Base-by-base conservation (phyloP, 2,888 invertebrate genomes). In the Choreutis nemorana region DNA sequence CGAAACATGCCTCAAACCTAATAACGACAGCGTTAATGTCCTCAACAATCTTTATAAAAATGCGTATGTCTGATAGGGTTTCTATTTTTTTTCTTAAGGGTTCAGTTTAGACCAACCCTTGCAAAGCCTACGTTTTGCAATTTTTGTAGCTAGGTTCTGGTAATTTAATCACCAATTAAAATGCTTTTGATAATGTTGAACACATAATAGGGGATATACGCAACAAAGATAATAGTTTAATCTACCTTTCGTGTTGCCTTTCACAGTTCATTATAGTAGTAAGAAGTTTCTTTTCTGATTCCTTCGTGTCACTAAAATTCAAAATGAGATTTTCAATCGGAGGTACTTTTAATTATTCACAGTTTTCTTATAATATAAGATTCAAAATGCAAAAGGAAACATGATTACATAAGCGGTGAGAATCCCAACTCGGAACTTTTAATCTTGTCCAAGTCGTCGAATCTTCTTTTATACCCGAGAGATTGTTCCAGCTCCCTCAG, bases 1-100 rank as follows among this genome's bases (percentile, higher is more conserved):
- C 64, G 42, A 78, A 78, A 34, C 77, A 78, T 0, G 64, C 48
- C 40, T 78, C 77, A 38, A 61, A 78, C 33, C 77, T 68, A n/a
- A n/a, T n/a, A 21, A 21, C 21, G 9, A n/a, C 3, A 21, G 9
- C 4, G 8, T n/a, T 6, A n/a, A 9, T 9, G 21, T n/a, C 21
- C 9, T 21, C 9, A 21, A 21, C 9, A 21, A 8, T 21, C n/a
- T 20, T 9, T n/a, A 20, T n/a, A n/a, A 5, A 20, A 20, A 20
- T 20, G 21, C 21, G 9, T 6, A 5, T n/a, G n/a, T n/a, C n/a
- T n/a, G n/a, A n/a, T n/a, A n/a, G n/a, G n/a, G n/a, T n/a, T n/a
- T n/a, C n/a, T n/a, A n/a, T n/a, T n/a, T n/a, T n/a, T n/a, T n/a
- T n/a, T n/a, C n/a, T n/a, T n/a, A n/a, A n/a, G n/a, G n/a, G n/a